Conservation (phyloP, 2,797 vertebrate species). For the Alca torda region DNA sequence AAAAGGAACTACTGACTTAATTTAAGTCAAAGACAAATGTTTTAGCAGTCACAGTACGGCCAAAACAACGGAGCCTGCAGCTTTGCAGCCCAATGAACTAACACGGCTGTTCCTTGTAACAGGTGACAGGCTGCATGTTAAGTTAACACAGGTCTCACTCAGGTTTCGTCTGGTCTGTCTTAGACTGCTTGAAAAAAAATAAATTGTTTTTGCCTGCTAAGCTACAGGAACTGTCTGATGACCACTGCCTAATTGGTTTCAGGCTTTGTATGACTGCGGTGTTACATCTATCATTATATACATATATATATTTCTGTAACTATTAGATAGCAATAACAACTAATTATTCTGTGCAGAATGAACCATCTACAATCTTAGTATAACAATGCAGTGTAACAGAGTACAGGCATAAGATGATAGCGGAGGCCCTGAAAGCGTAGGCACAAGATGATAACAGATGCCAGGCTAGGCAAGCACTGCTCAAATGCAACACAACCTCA, state of each 20-base stretch:
- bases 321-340: neutral
- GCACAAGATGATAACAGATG: neutral
- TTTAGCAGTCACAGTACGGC: neutral
- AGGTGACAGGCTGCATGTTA: neutral
- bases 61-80: neutral
- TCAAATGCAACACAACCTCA: neutral
- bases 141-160: neutral
- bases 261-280: neutral
- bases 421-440: neutral
- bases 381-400: neutral
- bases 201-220: neutral
- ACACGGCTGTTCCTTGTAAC: accelerated
- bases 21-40: neutral
- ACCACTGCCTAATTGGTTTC: neutral
- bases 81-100: neutral
- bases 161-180: neutral
- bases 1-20: neutral
- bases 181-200: neutral
- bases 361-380: neutral
- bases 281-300: neutral
- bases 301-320: neutral
- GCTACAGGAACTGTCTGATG: neutral
- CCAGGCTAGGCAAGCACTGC: neutral
- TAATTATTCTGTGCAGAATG: neutral
- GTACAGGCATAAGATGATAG: neutral